Evolutionary conservation across 2,113 vertebrate genomes (phyloP).

Genomic region (Python bivittatus): DNA sequence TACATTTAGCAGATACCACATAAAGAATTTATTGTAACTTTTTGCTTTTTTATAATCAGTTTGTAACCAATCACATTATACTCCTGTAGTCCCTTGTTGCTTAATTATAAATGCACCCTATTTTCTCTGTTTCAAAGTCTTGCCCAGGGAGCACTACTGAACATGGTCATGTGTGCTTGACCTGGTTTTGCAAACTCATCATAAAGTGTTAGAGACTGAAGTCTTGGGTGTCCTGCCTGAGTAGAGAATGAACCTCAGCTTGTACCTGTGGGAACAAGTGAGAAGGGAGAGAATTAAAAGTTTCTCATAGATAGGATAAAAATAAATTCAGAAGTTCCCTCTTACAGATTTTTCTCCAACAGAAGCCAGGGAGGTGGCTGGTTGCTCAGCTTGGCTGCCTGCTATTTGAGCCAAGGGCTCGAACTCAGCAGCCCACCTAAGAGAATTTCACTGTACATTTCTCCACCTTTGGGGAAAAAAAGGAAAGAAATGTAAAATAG

Average conservation of each 20-base stretch:
- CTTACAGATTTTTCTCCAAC: neutral
- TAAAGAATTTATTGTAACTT: neutral
- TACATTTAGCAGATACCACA: neutral
- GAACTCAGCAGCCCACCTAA: neutral
- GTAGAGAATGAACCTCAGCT: neutral
- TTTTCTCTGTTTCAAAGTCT: neutral
- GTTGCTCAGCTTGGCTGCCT: neutral
- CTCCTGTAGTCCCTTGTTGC: neutral
- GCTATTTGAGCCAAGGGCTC: neutral
- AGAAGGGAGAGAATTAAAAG: neutral
- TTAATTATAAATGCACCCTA: neutral
- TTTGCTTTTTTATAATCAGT: neutral
- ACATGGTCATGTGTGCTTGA: neutral
- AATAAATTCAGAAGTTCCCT: neutral
- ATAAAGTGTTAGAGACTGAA: neutral
- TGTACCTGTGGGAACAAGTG: neutral
- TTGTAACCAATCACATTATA: neutral
- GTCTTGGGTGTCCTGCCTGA: neutral
- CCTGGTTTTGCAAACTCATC: neutral
- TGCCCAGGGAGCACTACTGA: neutral
- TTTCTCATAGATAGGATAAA: neutral
- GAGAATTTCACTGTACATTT: neutral
- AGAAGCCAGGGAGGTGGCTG: neutral
- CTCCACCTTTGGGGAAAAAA: neutral
- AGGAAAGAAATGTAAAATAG: neutral